Conservation (phyloP, 2,888 invertebrate species). For the Hylaea fasciaria region DNA sequence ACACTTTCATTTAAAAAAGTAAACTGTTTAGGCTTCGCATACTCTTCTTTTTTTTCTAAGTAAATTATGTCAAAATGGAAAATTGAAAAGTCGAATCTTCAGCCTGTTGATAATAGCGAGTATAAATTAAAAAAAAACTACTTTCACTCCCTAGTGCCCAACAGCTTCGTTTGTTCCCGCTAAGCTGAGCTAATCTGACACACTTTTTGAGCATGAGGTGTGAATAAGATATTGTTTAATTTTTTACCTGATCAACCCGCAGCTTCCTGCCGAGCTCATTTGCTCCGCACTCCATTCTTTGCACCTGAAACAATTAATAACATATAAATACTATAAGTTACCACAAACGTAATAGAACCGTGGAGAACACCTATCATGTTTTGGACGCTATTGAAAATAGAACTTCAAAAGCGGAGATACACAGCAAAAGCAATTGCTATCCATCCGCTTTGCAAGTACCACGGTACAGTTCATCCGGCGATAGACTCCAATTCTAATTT, state of each 20-base stretch:
- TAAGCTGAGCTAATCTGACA: too few species aligned
- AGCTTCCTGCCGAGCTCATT: constrained; percentile 76
- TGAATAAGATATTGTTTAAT: background rate
- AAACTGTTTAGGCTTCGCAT: too few species aligned
- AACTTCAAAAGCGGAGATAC: constrained; percentile 54
- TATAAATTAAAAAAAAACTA: too few species aligned
- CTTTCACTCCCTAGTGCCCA: too few species aligned
- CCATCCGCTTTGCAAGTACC: constrained; percentile 59
- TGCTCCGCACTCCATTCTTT: constrained; percentile 79
- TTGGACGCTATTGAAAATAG: constrained; percentile 15
- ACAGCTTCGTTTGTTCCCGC: too few species aligned
- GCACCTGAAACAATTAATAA: constrained; percentile 71
- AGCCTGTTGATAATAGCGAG: too few species aligned
- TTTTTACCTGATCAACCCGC: constrained; percentile 75
- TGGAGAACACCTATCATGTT: background rate
- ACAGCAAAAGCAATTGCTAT: constrained; percentile 65
- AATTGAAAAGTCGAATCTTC: too few species aligned
- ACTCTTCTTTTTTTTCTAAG: too few species aligned
- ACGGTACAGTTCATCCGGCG: constrained; percentile 41
- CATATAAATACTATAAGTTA: constrained; percentile 5
- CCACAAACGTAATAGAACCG: too few species aligned
- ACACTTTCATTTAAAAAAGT: too few species aligned
- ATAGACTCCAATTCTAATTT: constrained; percentile 34
- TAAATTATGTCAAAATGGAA: too few species aligned
- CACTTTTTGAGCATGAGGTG: too few species aligned